Conservation (phyloP, 1,140 invertebrate species). For the Halesus radiatus region DNA sequence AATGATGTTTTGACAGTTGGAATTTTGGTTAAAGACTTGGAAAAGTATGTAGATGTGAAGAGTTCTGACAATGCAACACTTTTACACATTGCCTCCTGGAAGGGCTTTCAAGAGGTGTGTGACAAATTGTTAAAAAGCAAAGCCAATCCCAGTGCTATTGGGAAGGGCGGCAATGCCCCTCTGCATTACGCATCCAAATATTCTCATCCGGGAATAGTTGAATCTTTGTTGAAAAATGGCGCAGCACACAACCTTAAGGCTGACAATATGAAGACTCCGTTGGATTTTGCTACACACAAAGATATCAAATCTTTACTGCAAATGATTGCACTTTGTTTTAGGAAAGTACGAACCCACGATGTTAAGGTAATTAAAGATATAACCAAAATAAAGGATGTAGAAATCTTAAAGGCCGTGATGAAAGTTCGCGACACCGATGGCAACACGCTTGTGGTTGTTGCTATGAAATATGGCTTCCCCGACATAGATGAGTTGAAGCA, state of each 20-base stretch:
- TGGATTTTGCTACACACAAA: background rate
- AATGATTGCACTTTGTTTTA: background rate
- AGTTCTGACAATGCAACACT: background rate
- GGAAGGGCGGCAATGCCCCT: background rate
- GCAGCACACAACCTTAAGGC: too few species aligned
- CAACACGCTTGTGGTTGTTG: too few species aligned
- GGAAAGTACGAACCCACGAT: slow-evolving; percentile 1
- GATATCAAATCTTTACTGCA: background rate
- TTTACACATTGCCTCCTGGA: background rate
- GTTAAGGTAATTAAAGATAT: too few species aligned
- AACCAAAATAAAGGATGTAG: too few species aligned
- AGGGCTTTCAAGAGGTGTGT: background rate
- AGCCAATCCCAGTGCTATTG: slow-evolving; percentile 7
- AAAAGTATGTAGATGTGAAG: background rate
- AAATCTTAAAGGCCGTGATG: too few species aligned
- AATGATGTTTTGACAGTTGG: background rate
- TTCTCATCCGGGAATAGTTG: too few species aligned
- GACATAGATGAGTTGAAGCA: background rate
- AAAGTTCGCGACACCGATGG: too few species aligned
- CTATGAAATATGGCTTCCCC: background rate
- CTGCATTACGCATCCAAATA: slow-evolving; percentile 3
- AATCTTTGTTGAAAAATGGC: too few species aligned
- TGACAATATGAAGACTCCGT: too few species aligned
- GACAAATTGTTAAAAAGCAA: background rate
- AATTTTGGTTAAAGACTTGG: background rate